phyloP scores from a whole-genome alignment of 2,113 vertebrate species.

The Cichladusa arquata region DNA sequence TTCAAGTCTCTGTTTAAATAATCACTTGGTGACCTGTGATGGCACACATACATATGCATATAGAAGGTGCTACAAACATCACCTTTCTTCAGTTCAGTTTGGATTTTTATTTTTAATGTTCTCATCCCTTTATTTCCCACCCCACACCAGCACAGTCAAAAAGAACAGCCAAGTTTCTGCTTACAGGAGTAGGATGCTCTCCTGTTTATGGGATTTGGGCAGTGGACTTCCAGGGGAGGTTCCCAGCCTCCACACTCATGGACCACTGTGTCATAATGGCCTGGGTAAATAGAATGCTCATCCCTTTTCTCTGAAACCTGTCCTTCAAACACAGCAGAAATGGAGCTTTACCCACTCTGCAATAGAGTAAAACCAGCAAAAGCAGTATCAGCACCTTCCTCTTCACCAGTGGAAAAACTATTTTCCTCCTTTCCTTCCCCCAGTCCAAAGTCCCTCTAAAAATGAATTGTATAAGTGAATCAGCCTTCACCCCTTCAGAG shows the following conservation, averaged over 20 bases:
- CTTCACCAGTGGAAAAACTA: neutral
- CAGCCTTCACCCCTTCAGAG: neutral
- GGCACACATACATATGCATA: neutral
- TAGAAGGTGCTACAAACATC: neutral
- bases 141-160: neutral
- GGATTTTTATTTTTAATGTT: neutral
- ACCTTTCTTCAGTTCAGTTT: neutral
- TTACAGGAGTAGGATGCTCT: neutral
- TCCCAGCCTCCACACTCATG: neutral
- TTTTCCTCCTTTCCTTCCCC: neutral
- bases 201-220: neutral
- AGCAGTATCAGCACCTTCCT: neutral
- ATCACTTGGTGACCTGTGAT: constrained; percentile 74
- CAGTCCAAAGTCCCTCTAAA: neutral
- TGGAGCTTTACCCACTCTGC: neutral
- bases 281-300: neutral
- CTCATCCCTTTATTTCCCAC: neutral
- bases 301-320: neutral
- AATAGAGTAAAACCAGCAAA: neutral
- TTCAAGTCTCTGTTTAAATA: constrained; percentile 82
- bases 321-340: neutral
- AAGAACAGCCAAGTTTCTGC: neutral
- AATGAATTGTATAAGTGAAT: neutral
- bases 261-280: neutral
- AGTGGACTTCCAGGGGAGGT: neutral